Evolutionary conservation across 2,888 invertebrate genomes (phyloP), one percentile per base, ranked within the genome.

Genomic region (Amiota communis): DNA sequence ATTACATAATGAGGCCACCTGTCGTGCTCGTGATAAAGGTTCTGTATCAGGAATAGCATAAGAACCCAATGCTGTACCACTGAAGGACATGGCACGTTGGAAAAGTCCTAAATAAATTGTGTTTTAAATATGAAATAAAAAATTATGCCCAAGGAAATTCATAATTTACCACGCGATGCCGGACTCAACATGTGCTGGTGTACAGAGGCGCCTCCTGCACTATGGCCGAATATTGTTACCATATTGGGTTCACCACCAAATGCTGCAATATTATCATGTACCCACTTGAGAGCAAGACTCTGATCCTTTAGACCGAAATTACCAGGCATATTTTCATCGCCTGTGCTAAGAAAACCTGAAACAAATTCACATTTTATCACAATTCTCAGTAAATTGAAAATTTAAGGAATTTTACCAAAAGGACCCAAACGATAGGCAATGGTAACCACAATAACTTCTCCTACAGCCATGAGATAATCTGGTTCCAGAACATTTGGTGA

Each of bases 301-400:
- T 91, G 91, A 83, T 91, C 91, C 79, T 91, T 91, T 0, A 91
- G 74, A 0, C 86, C 91, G 74, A 88, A 90, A 77, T 91, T 91
- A 1, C 91, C 91, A 0, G 91, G 88, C 75, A 91, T 87, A 4
- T 82, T 86, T 6, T 87, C 87, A 76, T 90, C 90, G 1, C 88
- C 86, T 2, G 91, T 90, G 72, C 89, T 89, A 13, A 91, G 77
- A 56, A 90, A 91, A 1, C 91, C 90, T 89, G 15, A 0, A 23
- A 8, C n/a, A 17, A 23, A 10, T 57, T 8, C 49, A 11, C n/a
- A 6, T 0, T 23, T 10, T 20, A 13, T 11, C 46, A 57, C 36
- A 12, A 64, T 20, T 36, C 64, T 10, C 2, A n/a, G 1, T 6
- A 8, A 11, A 6, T 1, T 11, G 0, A 0, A 2, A 1, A 10